Base-by-base conservation (phyloP, 2,797 vertebrate species). In the Enteromius mattozi region DNA sequence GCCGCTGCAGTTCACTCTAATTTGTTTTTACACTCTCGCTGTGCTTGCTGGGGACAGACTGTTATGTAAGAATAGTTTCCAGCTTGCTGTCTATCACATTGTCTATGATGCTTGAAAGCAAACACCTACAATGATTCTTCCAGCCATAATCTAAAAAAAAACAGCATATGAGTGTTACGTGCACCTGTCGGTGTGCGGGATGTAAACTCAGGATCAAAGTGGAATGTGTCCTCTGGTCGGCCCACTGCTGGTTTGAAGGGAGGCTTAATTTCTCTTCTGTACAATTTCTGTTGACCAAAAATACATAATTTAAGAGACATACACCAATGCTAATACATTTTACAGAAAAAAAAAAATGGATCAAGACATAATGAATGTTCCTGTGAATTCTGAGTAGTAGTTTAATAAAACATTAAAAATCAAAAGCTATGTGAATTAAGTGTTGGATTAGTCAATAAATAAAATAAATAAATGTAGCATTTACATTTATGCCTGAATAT, bases 161-260 rank as follows among this genome's bases (percentile, higher is more conserved):
- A 71, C 19, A 4, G 13, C 7, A 37, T 19, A 59, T 51, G 16
- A 77, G 33, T 16, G 17, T 21, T 65, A 6, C 13, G 14, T 66
- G 37, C n/a, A 89, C 84, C 88, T 87, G 88, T 89, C 63, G 98
- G 98, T 3, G 98, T 99, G 86, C 97, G 95, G 24, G 97, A 96
- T 0, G 98, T 99, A 92, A 99, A 99, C 89, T 99, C 98, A 0
- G 97, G 97, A 88, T 99, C 98, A 86, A 99, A 99, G 92, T 99
- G 97, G 90, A 99, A 99, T 49, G 98, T 99, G 91, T 99, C 98
- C 88, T 99, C 98, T 16, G 98, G 98, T 87, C 98, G 93, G 80
- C 98, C 98, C 78, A 97, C 97, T 0, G 98, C 97, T 0, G 98
- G 98, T 92, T 97, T 99, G 92, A 99, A 99, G 0, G 98, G 98